Evolutionary conservation across 1,140 invertebrate genomes (phyloP).

Genomic region (Caenorhabditis inopinata): DNA sequence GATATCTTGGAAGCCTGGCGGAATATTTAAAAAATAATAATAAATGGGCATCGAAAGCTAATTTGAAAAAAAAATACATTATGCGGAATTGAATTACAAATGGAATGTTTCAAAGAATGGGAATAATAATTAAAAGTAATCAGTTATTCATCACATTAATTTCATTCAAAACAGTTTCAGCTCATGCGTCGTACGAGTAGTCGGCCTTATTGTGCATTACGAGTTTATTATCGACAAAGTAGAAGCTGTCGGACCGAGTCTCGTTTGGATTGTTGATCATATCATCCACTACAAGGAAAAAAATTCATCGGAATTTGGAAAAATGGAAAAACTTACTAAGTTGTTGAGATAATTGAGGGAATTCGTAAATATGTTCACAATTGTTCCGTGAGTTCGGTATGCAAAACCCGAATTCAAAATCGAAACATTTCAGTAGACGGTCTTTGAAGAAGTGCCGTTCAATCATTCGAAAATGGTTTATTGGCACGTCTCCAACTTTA

Average conservation of each 20-base stretch:
- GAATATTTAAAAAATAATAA: too few relatives aligned
- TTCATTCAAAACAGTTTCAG: neutral
- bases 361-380: conserved; percentile 98
- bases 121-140: neutral
- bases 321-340: conserved; percentile 80
- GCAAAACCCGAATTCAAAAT: conserved; percentile 99
- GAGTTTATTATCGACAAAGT: conserved; percentile 92
- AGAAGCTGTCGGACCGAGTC: conserved; percentile 95
- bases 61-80: neutral
- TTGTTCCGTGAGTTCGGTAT: conserved; percentile 96
- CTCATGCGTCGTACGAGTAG: conserved; percentile 80
- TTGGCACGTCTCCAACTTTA: conserved; percentile 83
- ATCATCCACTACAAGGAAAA: conserved; percentile 80
- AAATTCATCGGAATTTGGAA: too few relatives aligned
- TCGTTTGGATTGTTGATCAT: conserved; percentile 95
- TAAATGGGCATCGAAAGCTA: too few relatives aligned
- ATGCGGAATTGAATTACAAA: too few relatives aligned
- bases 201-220: conserved; percentile 99
- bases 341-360: conserved; percentile 82
- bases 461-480: conserved; percentile 96
- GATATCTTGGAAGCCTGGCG: too few relatives aligned
- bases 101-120: neutral
- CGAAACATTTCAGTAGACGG: conserved; percentile 92
- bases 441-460: conserved; percentile 95
- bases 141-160: neutral